phyloP scores from a whole-genome alignment of 2,888 invertebrate species.

The Epinotia brunnichana region DNA sequence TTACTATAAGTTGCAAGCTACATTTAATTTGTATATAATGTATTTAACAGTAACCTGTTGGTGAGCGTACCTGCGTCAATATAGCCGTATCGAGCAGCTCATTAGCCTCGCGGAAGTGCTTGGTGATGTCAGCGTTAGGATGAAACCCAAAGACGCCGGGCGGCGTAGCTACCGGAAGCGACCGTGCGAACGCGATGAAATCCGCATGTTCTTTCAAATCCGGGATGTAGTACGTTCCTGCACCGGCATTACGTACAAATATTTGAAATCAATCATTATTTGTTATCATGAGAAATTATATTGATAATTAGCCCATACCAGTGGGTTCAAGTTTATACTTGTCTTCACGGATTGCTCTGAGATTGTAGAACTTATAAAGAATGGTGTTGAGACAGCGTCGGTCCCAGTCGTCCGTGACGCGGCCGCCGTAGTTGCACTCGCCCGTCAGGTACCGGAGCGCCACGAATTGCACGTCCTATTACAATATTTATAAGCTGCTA shows the following conservation, averaged over 20 bases:
- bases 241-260: background rate
- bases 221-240: constrained; percentile 89
- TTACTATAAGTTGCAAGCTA: background rate
- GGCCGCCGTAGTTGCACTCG: constrained; percentile 98
- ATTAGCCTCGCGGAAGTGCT: constrained; percentile 94
- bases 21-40: background rate
- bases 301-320: constrained; percentile 63
- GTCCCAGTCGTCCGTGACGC: constrained; percentile 98
- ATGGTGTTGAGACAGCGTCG: constrained; percentile 93
- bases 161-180: constrained; percentile 89
- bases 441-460: constrained; percentile 95
- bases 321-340: constrained; percentile 87
- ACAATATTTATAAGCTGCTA: background rate
- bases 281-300: background rate
- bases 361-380: constrained; percentile 90
- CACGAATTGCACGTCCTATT: constrained; percentile 90
- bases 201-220: constrained; percentile 88
- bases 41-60: background rate
- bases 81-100: constrained; percentile 89
- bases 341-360: constrained; percentile 85
- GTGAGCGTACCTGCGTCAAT: constrained; percentile 88
- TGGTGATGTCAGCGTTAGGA: constrained; percentile 95
- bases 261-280: background rate
- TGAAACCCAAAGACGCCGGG: constrained; percentile 97
- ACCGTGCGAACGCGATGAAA: constrained; percentile 86